phyloP scores from a whole-genome alignment of 2,113 vertebrate species.

The Sula dactylatra region DNA sequence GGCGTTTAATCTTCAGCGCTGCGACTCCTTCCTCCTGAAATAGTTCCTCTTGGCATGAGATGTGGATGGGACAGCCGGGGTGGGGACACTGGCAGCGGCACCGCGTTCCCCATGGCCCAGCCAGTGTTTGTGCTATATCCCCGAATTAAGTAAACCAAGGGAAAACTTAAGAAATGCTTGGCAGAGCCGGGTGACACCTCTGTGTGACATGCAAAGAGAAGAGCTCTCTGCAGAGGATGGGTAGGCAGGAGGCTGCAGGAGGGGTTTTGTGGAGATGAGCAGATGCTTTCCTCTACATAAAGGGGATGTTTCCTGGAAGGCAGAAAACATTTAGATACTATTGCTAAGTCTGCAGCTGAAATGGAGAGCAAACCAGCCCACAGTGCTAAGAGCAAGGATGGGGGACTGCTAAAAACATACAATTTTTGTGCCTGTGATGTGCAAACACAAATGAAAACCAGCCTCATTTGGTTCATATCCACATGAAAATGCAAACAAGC shows the following conservation, averaged over 20 bases:
- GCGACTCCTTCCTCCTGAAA: not conserved
- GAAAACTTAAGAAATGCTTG: not conserved
- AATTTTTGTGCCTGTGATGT: not conserved
- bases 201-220: not conserved
- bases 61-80: accelerated
- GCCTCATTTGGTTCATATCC: not conserved
- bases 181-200: not conserved
- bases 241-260: not conserved
- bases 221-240: not conserved
- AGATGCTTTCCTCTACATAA: not conserved
- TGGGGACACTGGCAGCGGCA: not conserved
- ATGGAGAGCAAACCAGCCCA: not conserved
- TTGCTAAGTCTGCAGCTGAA: not conserved
- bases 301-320: not conserved
- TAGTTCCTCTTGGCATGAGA: not conserved
- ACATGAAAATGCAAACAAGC: not conserved
- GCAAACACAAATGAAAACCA: not conserved
- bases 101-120: accelerated
- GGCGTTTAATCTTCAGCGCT: accelerated
- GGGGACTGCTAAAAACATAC: not conserved
- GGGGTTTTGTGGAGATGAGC: not conserved
- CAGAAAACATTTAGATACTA: not conserved
- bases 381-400: not conserved
- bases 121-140: not conserved
- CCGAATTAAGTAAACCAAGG: not conserved